Evolutionary conservation across 2,888 invertebrate species (phyloP).

Genomic region (Ligdia adustata): DNA sequence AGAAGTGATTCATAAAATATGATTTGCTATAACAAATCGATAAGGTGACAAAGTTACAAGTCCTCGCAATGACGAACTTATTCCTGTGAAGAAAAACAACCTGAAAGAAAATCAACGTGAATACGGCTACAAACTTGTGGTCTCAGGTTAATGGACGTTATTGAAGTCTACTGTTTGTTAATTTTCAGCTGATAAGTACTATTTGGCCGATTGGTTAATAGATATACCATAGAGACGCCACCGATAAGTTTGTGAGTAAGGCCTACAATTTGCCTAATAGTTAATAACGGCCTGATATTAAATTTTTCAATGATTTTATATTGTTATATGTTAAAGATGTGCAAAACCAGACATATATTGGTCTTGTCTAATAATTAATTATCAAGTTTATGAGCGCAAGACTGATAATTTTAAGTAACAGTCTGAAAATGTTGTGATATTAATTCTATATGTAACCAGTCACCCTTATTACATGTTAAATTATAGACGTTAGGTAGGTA

Average conservation of each 20-base stretch:
- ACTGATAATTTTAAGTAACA: slow-evolving; percentile 25
- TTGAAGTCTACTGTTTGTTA: slow-evolving; percentile 74
- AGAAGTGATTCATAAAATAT: slow-evolving; percentile 22
- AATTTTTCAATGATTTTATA: slow-evolving; percentile 29
- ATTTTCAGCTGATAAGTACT: slow-evolving; percentile 72
- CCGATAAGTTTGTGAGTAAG: slow-evolving; percentile 57
- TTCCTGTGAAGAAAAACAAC: slow-evolving; percentile 52
- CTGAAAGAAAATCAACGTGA: slow-evolving; percentile 71
- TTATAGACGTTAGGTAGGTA: background rate
- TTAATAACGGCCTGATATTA: slow-evolving; percentile 71
- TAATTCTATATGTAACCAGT: slow-evolving; percentile 61
- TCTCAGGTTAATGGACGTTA: slow-evolving; percentile 81
- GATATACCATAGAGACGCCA: slow-evolving; percentile 70
- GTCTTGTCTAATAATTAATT: no score
- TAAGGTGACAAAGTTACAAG: slow-evolving; percentile 33
- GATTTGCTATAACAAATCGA: slow-evolving; percentile 34
- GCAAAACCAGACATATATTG: slow-evolving; percentile 69
- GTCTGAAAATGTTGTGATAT: slow-evolving; percentile 19
- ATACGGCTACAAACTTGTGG: slow-evolving; percentile 77
- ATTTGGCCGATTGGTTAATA: slow-evolving; percentile 69
- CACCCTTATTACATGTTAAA: slow-evolving; percentile 60
- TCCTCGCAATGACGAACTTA: slow-evolving; percentile 24
- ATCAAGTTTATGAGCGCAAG: slow-evolving; percentile 17
- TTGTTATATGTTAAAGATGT: slow-evolving; percentile 38
- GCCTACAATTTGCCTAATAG: slow-evolving; percentile 50